Conservation (phyloP, 2,888 invertebrate species). For the Coenonympha glycerion region DNA sequence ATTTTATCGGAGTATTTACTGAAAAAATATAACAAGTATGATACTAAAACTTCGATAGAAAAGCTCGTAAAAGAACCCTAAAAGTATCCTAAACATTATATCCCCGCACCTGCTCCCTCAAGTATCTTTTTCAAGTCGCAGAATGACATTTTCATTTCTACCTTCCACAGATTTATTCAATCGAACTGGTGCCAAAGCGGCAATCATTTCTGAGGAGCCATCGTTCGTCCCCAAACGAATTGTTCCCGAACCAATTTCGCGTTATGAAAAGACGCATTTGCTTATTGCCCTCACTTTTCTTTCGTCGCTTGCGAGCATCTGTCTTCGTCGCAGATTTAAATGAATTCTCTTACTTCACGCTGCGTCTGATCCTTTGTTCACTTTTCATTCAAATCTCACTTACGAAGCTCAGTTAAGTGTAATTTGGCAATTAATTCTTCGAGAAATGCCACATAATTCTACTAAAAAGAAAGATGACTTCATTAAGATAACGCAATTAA, state of each 20-base stretch:
- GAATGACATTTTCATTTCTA: constrained; percentile 28
- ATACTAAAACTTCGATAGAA: neutral
- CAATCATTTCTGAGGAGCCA: constrained; percentile 50
- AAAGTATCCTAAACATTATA: neutral
- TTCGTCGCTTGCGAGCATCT: constrained; percentile 51
- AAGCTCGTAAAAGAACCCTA: constrained; percentile 2
- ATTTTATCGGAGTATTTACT: neutral
- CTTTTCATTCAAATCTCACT: neutral
- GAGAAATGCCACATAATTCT: too few species aligned
- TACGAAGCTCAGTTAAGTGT: too few species aligned
- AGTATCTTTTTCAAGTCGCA: constrained; percentile 15
- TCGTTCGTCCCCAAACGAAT: constrained; percentile 50
- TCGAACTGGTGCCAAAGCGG: constrained; percentile 35
- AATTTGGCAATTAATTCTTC: too few species aligned
- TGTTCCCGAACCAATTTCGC: constrained; percentile 64
- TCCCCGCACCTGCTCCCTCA: constrained; percentile 12
- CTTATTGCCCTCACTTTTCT: constrained; percentile 65
- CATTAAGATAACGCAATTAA: too few species aligned
- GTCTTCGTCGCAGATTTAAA: constrained; percentile 36
- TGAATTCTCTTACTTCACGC: constrained; percentile 12
- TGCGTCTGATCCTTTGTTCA: constrained; percentile 4
- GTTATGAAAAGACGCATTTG: constrained; percentile 69
- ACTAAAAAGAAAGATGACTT: too few species aligned
- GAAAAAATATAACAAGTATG: neutral
- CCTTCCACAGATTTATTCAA: constrained; percentile 37